Evolutionary conservation across 2,113 vertebrate genomes (phyloP).

Genomic region (Oenanthe melanoleuca): DNA sequence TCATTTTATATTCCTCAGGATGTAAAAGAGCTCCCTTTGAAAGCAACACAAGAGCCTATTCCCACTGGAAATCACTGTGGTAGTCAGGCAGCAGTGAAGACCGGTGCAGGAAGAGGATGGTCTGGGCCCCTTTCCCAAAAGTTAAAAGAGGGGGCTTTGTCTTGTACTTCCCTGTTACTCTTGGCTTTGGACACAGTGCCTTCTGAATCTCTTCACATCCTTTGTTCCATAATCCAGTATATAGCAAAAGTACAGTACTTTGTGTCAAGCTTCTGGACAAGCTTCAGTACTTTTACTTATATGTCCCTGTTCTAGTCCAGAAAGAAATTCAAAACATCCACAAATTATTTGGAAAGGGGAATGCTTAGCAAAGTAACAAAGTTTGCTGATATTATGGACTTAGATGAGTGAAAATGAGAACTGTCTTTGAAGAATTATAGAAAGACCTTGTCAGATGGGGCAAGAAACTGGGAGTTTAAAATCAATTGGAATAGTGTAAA

Average conservation of each 20-base stretch:
- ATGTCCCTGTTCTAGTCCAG: not conserved
- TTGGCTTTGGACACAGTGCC: not conserved
- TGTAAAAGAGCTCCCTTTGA: not conserved
- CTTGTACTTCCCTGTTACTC: not conserved
- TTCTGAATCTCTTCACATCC: not conserved
- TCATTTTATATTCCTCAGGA: not conserved
- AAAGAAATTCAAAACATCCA: not conserved
- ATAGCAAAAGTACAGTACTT: not conserved
- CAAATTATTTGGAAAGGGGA: not conserved
- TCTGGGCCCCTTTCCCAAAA: not conserved
- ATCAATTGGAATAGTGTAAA: not conserved
- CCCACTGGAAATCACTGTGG: accelerated
- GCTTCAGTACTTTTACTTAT: not conserved
- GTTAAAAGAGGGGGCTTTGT: not conserved
- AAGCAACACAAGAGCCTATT: not conserved
- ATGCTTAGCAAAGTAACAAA: not conserved
- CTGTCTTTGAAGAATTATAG: not conserved
- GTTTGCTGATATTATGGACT: not conserved
- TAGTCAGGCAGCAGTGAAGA: not conserved
- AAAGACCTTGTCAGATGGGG: not conserved
- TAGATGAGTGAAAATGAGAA: not conserved
- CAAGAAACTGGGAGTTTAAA: not conserved
- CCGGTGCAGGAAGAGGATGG: not conserved
- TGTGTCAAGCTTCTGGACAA: not conserved
- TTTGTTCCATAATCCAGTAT: not conserved